Conservation (phyloP, 1,140 invertebrate species). For the Drosophila watanabei region DNA sequence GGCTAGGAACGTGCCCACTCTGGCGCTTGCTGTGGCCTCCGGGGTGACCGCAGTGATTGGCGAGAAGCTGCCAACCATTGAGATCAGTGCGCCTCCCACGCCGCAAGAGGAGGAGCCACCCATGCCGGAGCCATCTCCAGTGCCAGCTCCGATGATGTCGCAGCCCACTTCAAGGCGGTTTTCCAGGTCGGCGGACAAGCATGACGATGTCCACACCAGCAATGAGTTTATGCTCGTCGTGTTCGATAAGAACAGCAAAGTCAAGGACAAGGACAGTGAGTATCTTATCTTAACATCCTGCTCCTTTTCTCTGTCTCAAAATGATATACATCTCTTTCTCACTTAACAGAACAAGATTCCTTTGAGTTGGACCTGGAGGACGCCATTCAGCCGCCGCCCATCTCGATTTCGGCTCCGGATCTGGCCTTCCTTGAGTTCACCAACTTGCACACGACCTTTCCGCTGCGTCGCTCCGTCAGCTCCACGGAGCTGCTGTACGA, state of each 20-base stretch:
- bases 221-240: slow-evolving; percentile 93
- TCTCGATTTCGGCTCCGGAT: slow-evolving; percentile 93
- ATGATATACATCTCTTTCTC: neutral
- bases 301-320: neutral
- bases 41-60: slow-evolving; percentile 48
- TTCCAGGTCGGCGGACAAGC: slow-evolving; percentile 64
- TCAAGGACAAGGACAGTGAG: slow-evolving; percentile 86
- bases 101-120: slow-evolving; percentile 19
- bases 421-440: slow-evolving; percentile 87
- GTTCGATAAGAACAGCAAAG: slow-evolving; percentile 87
- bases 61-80: slow-evolving; percentile 71
- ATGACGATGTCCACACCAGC: slow-evolving; percentile 85
- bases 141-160: neutral
- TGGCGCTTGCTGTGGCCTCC: slow-evolving; percentile 77
- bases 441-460: slow-evolving; percentile 85
- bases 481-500: slow-evolving; percentile 93
- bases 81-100: slow-evolving; percentile 79
- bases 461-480: slow-evolving; percentile 90
- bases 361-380: slow-evolving; percentile 88
- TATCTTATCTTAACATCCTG: neutral
- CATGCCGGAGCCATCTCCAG: slow-evolving; percentile 9
- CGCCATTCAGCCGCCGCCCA: slow-evolving; percentile 89
- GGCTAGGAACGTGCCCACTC: slow-evolving; percentile 70
- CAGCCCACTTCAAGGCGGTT: slow-evolving; percentile 16
- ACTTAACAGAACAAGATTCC: slow-evolving; percentile 88